A percentile compares a stretch with the other conserved stretches of the same genome.
phyloP scores from a whole-genome alignment of 2,113 vertebrate genomes.

The Lepidothrix coronata region DNA sequence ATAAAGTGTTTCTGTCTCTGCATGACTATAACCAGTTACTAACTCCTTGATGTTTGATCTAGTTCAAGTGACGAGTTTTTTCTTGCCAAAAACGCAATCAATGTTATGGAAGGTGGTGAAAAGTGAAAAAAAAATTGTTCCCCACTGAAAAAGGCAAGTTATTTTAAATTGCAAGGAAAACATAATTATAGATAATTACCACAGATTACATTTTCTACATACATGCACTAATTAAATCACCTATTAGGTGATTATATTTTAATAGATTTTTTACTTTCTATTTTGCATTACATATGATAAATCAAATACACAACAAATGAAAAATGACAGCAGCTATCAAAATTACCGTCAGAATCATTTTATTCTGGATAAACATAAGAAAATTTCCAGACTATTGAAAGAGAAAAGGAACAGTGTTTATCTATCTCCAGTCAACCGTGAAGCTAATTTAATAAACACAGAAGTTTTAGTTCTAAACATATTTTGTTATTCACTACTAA shows the following conservation, averaged over 20 bases:
- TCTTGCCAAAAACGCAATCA: conserved; percentile 16
- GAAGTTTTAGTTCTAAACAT: background rate
- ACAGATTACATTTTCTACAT: conserved; percentile 60
- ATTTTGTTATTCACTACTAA: background rate
- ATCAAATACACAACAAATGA: conserved; percentile 22
- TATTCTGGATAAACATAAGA: background rate
- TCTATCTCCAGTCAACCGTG: background rate
- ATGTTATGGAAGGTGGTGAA: background rate
- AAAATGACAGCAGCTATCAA: conserved; percentile 25
- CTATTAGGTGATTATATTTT: conserved; percentile 36
- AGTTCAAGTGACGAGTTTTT: background rate
- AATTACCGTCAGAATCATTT: conserved; percentile 21
- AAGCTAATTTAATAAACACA: conserved; percentile 14
- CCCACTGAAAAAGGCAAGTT: conserved; percentile 47
- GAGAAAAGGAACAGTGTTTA: background rate
- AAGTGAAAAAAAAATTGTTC: conserved; percentile 46
- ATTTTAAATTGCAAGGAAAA: conserved; percentile 59
- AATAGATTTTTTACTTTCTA: conserved; percentile 5
- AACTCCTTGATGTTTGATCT: background rate
- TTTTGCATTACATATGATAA: conserved; percentile 6
- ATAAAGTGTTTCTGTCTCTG: background rate
- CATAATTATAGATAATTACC: conserved; percentile 62
- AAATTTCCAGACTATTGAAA: background rate
- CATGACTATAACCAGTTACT: background rate
- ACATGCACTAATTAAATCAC: conserved; percentile 63